A percentile compares a stretch with the other conserved stretches of the same genome.
These are phyloP conservation scores for Chironomus striatipennis DNA, from an alignment of 1,140 invertebrate species.

Conservation along the genomic window DNA sequence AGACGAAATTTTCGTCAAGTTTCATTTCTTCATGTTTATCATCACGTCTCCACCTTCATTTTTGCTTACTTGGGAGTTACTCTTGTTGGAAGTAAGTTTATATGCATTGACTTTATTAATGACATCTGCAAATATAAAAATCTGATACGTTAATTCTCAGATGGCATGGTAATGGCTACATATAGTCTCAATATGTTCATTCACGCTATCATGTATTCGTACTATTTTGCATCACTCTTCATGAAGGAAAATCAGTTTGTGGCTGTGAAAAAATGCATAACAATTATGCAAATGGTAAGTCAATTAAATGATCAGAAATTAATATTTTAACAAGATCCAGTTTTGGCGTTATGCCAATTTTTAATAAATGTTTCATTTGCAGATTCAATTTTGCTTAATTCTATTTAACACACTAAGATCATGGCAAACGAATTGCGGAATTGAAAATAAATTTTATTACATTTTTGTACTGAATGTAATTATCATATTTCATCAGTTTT, in stretches of 20 bases:
- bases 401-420: constrained; percentile 46
- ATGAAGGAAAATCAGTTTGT: constrained; percentile 30
- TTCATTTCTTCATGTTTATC: constrained; percentile 54
- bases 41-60: constrained; percentile 49
- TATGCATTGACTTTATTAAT: constrained; percentile 15
- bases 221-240: constrained; percentile 22
- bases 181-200: not conserved
- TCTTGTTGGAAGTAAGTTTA: constrained; percentile 42
- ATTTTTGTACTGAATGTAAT: constrained; percentile 52
- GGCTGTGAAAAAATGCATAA: constrained; percentile 40
- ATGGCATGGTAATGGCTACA: not conserved
- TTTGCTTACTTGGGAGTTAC: constrained; percentile 57
- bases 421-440: constrained; percentile 46
- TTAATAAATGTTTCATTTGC: constrained; percentile 34
- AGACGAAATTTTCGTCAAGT: constrained; percentile 56
- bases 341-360: not conserved
- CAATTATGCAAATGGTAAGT: constrained; percentile 40
- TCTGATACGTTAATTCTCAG: not conserved
- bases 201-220: constrained; percentile 25
- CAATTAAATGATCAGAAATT: not conserved
- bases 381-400: constrained; percentile 58
- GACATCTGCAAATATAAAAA: not conserved
- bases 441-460: constrained; percentile 42
- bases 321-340: not conserved
- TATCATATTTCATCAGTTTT: constrained; percentile 61